phyloP scores from a whole-genome alignment of 2,888 invertebrate genomes.

The Trichogramma dendrolimi region DNA sequence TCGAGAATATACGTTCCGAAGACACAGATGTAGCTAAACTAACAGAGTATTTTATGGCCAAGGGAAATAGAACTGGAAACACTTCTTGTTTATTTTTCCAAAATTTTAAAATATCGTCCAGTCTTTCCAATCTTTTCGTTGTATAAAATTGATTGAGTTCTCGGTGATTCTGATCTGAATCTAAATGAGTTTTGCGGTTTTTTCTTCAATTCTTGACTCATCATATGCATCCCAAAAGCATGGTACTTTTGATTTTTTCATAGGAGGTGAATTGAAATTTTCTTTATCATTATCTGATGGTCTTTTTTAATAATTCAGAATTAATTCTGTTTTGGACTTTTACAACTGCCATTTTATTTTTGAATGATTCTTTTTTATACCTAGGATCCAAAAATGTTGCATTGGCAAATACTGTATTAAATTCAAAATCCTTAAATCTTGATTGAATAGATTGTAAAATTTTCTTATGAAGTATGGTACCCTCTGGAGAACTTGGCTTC shows the following conservation, averaged over 20 bases:
- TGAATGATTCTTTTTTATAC: conserved; percentile 30
- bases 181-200: neutral
- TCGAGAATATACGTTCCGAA: too few species aligned
- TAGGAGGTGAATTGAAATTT: neutral
- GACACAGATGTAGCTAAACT: too few species aligned
- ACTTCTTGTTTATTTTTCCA: too few species aligned
- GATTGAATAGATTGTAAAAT: conserved; percentile 9
- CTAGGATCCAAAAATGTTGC: conserved; percentile 29
- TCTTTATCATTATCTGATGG: neutral
- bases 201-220: neutral
- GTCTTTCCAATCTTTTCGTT: too few species aligned
- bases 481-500: conserved; percentile 9
- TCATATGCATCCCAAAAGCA: conserved; percentile 21
- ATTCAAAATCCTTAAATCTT: conserved; percentile 14
- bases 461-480: conserved; percentile 11
- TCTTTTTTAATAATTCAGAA: conserved; percentile 4
- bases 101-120: conserved; percentile 18
- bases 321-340: conserved; percentile 17
- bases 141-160: too few species aligned
- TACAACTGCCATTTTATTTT: conserved; percentile 19
- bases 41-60: too few species aligned
- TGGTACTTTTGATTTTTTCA: neutral
- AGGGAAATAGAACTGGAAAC: too few species aligned
- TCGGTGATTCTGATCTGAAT: conserved; percentile 24
- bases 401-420: conserved; percentile 16